Evolutionary conservation across 2,797 vertebrate genomes (phyloP).

Genomic region (Melanotaenia pygmaea): DNA sequence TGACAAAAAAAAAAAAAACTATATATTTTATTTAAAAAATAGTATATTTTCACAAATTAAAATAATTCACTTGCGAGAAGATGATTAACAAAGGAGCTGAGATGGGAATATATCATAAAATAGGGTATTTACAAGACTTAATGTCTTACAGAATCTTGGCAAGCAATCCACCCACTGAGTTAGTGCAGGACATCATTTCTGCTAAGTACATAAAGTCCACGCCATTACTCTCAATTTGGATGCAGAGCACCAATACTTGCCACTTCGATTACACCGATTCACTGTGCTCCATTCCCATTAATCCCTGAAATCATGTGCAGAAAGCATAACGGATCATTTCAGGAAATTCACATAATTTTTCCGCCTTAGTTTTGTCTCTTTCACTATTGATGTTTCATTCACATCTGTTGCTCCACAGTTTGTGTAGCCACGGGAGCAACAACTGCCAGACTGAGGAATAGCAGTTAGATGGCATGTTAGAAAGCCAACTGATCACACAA

Average conservation of each 20-base stretch:
- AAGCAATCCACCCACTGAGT: constrained; percentile 21
- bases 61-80: not conserved
- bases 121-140: constrained; percentile 8
- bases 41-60: constrained; percentile 13
- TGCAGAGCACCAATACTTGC: constrained; percentile 36
- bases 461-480: constrained; percentile 42
- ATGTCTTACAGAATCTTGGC: constrained; percentile 42
- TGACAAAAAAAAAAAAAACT: constrained; percentile 12
- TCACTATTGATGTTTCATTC: constrained; percentile 17
- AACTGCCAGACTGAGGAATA: constrained; percentile 54
- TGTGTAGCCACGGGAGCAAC: constrained; percentile 56
- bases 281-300: constrained; percentile 50
- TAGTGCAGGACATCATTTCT: constrained; percentile 44
- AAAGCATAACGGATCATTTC: constrained; percentile 55
- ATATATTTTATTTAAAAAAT: constrained; percentile 2
- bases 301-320: constrained; percentile 52
- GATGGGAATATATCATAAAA: constrained; percentile 12
- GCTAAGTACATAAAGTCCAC: constrained; percentile 18
- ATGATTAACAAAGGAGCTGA: not conserved
- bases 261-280: constrained; percentile 55
- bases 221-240: constrained; percentile 60
- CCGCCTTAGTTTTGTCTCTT: constrained; percentile 21
- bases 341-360: constrained; percentile 37
- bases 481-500: constrained; percentile 43
- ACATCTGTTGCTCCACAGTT: constrained; percentile 29